phyloP scores from a whole-genome alignment of 2,888 invertebrate genomes.

The Hartigia nigra region DNA sequence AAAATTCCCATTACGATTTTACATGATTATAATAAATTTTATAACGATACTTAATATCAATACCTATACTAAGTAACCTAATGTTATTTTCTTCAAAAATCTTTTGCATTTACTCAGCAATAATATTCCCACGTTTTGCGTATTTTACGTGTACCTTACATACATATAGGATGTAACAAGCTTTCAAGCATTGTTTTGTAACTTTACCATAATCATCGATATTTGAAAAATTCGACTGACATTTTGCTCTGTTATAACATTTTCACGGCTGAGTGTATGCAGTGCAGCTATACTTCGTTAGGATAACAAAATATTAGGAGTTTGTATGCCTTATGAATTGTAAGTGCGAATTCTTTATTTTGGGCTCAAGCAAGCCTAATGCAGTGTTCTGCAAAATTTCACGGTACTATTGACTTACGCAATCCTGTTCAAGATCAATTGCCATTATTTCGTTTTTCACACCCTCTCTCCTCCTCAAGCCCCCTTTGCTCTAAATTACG shows the following conservation, averaged over 20 bases:
- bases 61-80: neutral
- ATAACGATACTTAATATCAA: neutral
- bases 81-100: neutral
- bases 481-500: neutral
- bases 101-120: neutral
- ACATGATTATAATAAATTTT: neutral
- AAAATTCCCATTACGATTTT: neutral
- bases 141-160: neutral
- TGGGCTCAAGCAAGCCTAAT: neutral
- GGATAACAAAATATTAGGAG: slow-evolving; percentile 41
- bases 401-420: neutral
- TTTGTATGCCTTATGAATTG: slow-evolving; percentile 37
- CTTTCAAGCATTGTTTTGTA: neutral
- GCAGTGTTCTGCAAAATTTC: neutral
- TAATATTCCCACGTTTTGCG: neutral
- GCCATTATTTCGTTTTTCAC: neutral
- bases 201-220: neutral
- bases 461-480: neutral
- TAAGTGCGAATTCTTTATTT: slow-evolving; percentile 24
- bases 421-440: neutral
- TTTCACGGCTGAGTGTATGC: slow-evolving; percentile 34
- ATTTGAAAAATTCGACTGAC: slow-evolving; percentile 17
- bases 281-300: slow-evolving; percentile 24
- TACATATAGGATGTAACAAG: neutral
- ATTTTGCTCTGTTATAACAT: slow-evolving; percentile 35